Conservation (phyloP, 2,888 invertebrate genomes). For the Mechanitis messenoides region DNA sequence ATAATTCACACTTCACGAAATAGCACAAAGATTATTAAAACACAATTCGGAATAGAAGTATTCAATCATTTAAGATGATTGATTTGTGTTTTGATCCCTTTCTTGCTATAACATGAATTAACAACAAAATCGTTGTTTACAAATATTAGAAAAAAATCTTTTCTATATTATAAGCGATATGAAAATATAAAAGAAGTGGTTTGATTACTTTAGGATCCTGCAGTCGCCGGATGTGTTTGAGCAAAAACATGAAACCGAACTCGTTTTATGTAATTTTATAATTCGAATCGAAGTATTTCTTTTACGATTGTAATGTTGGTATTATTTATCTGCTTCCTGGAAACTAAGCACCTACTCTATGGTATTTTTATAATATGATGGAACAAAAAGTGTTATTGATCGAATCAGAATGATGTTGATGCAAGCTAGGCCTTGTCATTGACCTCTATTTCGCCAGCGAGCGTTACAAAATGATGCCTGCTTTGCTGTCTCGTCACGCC, state of each 20-base stretch:
- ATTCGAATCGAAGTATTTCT: conserved; percentile 30
- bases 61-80: neutral
- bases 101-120: neutral
- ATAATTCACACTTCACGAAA: conserved; percentile 57
- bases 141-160: conserved; percentile 22
- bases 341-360: conserved; percentile 21
- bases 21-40: conserved; percentile 35
- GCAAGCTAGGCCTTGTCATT: conserved; percentile 70
- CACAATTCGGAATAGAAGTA: conserved; percentile 7
- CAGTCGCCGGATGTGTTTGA: conserved; percentile 33
- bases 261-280: conserved; percentile 35
- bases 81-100: conserved; percentile 3
- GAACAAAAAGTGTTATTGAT: conserved; percentile 37
- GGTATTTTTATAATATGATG: conserved; percentile 15
- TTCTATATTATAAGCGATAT: conserved; percentile 22
- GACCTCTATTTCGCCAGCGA: conserved; percentile 71
- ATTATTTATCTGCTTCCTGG: conserved; percentile 32
- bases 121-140: neutral
- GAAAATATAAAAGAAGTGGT: conserved; percentile 30
- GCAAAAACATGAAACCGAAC: conserved; percentile 43
- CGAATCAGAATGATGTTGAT: conserved; percentile 47
- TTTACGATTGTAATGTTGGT: conserved; percentile 27
- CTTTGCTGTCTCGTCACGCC: conserved; percentile 39
- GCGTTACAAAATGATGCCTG: conserved; percentile 57
- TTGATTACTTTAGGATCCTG: conserved; percentile 24